A percentile compares a stretch with the other conserved stretches of the same genome.
Evolutionary conservation across 2,797 vertebrate species (phyloP).

Genomic region (Macropodus opercularis): DNA sequence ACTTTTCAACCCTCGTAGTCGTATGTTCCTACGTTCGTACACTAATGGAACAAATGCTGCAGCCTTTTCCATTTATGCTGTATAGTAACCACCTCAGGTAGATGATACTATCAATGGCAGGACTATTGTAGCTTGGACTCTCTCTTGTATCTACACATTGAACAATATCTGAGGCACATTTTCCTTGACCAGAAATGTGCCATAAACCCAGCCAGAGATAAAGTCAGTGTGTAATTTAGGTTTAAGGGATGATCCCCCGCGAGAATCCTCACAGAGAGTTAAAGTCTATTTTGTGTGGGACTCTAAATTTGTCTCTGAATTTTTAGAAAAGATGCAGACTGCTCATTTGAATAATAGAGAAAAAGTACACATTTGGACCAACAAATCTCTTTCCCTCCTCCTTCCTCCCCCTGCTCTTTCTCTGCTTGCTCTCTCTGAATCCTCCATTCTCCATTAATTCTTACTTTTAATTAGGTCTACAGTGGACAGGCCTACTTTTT

Average conservation of each 20-base stretch:
- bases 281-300: slow-evolving; percentile 58
- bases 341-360: slow-evolving; percentile 78
- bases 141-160: slow-evolving; percentile 25
- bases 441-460: slow-evolving; percentile 82
- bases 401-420: slow-evolving; percentile 53
- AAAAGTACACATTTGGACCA: slow-evolving; percentile 78
- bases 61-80: slow-evolving; percentile 5
- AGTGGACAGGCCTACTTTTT: slow-evolving; percentile 85
- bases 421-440: slow-evolving; percentile 72
- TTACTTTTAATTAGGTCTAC: slow-evolving; percentile 87
- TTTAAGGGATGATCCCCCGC: slow-evolving; percentile 49
- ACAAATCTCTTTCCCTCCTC: slow-evolving; percentile 67
- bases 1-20: slow-evolving; percentile 1
- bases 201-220: slow-evolving; percentile 53
- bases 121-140: slow-evolving; percentile 27
- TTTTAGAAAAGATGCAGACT: slow-evolving; percentile 68
- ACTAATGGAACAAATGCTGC: background rate
- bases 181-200: slow-evolving; percentile 21
- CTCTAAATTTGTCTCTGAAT: slow-evolving; percentile 65
- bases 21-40: background rate
- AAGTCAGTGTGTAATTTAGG: slow-evolving; percentile 56
- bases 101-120: slow-evolving; percentile 17
- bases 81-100: no score
- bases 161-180: slow-evolving; percentile 20
- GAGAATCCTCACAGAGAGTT: slow-evolving; percentile 56